Conservation (phyloP, 2,888 invertebrate species). For the Ophioninae sp. region DNA sequence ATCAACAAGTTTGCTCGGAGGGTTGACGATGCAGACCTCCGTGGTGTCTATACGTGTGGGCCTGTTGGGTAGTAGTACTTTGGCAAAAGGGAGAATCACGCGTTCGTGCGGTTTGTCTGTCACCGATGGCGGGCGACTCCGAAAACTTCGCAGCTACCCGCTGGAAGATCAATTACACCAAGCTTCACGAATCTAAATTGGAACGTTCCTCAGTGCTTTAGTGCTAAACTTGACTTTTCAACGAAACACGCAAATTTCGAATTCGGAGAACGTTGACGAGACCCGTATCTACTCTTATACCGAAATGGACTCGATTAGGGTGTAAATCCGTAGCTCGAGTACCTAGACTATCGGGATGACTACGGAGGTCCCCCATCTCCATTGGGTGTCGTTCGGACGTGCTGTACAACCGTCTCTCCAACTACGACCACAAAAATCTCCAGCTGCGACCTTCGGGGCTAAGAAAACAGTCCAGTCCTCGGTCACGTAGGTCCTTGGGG, state of each 20-base stretch:
- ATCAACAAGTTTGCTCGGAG: conserved; percentile 62
- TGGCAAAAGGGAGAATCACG: conserved; percentile 54
- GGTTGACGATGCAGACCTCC: conserved; percentile 37
- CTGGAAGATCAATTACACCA: conserved; percentile 46
- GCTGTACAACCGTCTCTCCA: conserved; percentile 26
- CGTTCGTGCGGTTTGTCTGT: conserved; percentile 56
- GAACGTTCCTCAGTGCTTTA: background rate
- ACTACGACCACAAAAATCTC: conserved; percentile 27
- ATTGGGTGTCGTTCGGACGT: conserved; percentile 49
- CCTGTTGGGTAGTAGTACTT: background rate
- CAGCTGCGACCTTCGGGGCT: conserved; percentile 29
- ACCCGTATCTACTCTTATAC: background rate
- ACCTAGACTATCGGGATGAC: background rate
- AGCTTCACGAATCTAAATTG: conserved; percentile 28
- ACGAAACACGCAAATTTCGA: background rate
- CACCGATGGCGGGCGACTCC: conserved; percentile 46
- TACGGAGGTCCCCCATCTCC: conserved; percentile 15
- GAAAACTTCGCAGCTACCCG: conserved; percentile 31
- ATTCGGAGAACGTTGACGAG: background rate
- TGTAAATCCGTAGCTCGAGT: conserved; percentile 6
- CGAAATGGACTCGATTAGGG: background rate
- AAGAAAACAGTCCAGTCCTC: conserved; percentile 61
- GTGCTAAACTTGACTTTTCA: background rate
- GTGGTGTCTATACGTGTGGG: conserved; percentile 10
- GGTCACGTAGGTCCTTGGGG: conserved; percentile 70